Percentiles rank a stretch among this genome's conserved stretches.
Evolutionary conservation across 35 echinoderm and acorn worm species (phyloP).

Genomic region (Nesometra sesokonis): DNA sequence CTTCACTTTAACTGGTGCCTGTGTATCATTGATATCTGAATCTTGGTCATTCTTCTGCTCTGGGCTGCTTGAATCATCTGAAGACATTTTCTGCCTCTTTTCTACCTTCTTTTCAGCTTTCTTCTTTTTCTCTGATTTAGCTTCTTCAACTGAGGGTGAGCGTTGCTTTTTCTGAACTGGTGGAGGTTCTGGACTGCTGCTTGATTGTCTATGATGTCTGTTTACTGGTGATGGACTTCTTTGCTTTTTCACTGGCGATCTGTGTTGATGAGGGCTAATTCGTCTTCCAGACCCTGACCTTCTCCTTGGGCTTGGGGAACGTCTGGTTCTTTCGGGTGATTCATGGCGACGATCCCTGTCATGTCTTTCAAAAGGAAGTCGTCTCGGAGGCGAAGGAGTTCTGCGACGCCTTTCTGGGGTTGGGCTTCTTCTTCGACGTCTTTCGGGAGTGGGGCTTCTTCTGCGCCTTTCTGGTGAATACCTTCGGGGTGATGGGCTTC

Average conservation of each 20-base stretch:
- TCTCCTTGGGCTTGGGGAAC: conserved; percentile 2
- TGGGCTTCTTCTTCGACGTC: conserved; percentile 29
- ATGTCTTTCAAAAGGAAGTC: neutral
- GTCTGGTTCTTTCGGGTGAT: conserved; percentile 15
- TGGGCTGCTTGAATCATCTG: neutral
- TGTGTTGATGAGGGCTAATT: conserved; percentile 1
- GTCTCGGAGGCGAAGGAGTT: neutral
- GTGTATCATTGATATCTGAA: neutral
- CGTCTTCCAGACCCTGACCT: conserved; percentile 5
- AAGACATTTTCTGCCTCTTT: conserved; percentile 11
- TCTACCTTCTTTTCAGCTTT: neutral
- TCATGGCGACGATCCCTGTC: neutral
- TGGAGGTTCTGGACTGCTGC: neutral
- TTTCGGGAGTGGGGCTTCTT: conserved; percentile 20
- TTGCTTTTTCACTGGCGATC: conserved; percentile 8
- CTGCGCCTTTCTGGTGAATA: conserved; percentile 16
- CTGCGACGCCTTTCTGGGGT: conserved; percentile 28
- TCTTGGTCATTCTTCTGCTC: neutral
- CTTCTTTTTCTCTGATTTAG: neutral
- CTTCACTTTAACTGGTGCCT: conserved; percentile 18
- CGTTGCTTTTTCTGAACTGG: neutral
- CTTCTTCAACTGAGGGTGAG: neutral
- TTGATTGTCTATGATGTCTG: conserved; percentile 1
- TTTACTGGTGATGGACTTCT: conserved; percentile 6
- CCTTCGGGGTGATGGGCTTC: conserved; percentile 9